Conservation (phyloP, 2,888 invertebrate species). For the Erebia epiphron region DNA sequence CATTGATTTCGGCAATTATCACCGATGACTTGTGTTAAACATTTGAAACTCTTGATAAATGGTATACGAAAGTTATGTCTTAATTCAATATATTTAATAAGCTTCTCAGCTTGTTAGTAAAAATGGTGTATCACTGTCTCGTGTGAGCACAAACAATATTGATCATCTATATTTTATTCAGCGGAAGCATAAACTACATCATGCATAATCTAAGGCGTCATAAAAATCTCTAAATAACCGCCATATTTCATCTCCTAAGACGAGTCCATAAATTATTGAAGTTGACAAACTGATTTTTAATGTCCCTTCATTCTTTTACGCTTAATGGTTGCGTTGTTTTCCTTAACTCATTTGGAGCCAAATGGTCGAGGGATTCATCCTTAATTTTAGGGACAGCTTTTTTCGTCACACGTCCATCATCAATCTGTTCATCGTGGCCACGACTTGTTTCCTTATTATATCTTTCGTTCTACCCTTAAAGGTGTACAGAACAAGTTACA, state of each 20-base stretch:
- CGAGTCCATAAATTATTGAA: conserved; percentile 67
- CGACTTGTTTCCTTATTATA: conserved; percentile 72
- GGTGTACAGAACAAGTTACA: conserved; percentile 67
- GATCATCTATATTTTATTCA: conserved; percentile 49
- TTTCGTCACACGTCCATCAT: conserved; percentile 70
- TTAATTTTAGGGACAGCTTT: conserved; percentile 74
- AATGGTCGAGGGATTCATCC: conserved; percentile 66
- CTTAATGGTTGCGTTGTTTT: conserved; percentile 70
- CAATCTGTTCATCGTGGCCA: conserved; percentile 68
- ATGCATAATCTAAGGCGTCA: conserved; percentile 57
- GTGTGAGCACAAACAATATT: conserved; percentile 21
- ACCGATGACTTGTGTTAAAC: conserved; percentile 56
- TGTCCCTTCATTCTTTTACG: conserved; percentile 61
- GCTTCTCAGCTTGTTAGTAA: not conserved
- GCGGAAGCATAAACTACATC: conserved; percentile 65
- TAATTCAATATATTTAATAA: conserved; percentile 7
- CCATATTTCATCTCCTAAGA: conserved; percentile 64
- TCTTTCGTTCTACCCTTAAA: conserved; percentile 73
- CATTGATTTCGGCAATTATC: conserved; percentile 57
- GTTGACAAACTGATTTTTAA: conserved; percentile 80
- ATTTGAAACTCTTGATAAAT: conserved; percentile 20
- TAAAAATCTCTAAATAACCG: conserved; percentile 65
- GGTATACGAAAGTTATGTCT: conserved; percentile 17
- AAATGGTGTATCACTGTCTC: conserved; percentile 11
- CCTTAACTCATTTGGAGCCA: conserved; percentile 69